A percentile compares a stretch with the other conserved stretches of the same genome.
phyloP scores from a whole-genome alignment of 2,113 vertebrate genomes.

The Macrotis lagotis region DNA sequence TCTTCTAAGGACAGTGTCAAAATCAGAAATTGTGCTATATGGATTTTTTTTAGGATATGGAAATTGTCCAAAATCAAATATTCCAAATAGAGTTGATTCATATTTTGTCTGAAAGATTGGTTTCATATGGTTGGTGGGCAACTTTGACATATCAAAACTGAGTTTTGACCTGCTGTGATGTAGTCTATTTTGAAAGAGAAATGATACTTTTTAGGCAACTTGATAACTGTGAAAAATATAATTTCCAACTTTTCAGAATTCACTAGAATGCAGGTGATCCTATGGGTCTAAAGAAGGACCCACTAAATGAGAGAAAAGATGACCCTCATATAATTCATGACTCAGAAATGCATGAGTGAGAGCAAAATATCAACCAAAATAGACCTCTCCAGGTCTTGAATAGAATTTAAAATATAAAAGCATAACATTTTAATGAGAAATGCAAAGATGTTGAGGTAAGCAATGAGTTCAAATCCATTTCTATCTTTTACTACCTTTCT shows the following conservation, averaged over 20 bases:
- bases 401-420: neutral
- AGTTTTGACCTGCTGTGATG: neutral
- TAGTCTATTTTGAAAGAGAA: neutral
- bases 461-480: neutral
- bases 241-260: conserved; percentile 17
- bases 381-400: neutral
- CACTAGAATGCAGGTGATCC: neutral
- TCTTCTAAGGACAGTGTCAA: neutral
- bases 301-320: neutral
- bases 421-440: neutral
- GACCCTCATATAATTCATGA: neutral
- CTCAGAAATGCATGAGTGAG: neutral
- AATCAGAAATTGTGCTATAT: neutral
- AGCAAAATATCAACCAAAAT: conserved; percentile 4
- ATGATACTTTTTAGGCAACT: neutral
- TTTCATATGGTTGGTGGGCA: neutral
- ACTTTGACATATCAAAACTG: conserved; percentile 5
- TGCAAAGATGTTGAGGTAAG: neutral
- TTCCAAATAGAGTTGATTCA: neutral
- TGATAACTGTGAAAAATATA: neutral
- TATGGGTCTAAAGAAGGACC: neutral
- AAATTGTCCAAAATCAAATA: neutral
- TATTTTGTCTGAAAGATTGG: neutral
- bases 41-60: neutral
- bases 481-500: neutral